Evolutionary conservation across 1,140 invertebrate species (phyloP).

Genomic region (Pseudachorutes palmiensis): DNA sequence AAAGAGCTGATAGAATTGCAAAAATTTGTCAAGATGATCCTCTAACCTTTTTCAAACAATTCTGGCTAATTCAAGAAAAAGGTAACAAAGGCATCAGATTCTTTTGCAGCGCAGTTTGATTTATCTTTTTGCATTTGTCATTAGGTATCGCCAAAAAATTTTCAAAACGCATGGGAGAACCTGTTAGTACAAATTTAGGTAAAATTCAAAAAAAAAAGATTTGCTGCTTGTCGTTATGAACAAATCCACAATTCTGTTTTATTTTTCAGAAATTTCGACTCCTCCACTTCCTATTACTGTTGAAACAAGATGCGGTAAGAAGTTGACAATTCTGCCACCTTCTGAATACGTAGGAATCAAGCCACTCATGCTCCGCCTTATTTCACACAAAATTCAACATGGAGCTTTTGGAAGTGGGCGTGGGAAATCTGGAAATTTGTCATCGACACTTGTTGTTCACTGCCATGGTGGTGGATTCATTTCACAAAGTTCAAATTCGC

Average conservation of each 20-base stretch:
- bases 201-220: not conserved
- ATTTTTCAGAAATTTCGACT: slow-evolving; percentile 33
- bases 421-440: slow-evolving; percentile 2
- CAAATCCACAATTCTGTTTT: too few species aligned
- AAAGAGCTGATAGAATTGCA: slow-evolving; percentile 31
- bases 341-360: slow-evolving; percentile 34
- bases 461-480: slow-evolving; percentile 98
- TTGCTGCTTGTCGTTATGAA: too few species aligned
- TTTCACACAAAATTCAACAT: slow-evolving; percentile 32
- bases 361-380: slow-evolving; percentile 34
- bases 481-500: slow-evolving; percentile 88
- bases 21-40: slow-evolving; percentile 33
- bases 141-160: slow-evolving; percentile 30
- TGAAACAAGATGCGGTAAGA: slow-evolving; percentile 20
- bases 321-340: slow-evolving; percentile 33
- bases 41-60: slow-evolving; percentile 36
- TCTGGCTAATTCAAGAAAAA: slow-evolving; percentile 37
- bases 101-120: too few species aligned
- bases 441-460: slow-evolving; percentile 55
- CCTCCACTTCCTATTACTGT: slow-evolving; percentile 29
- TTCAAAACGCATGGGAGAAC: slow-evolving; percentile 34
- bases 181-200: slow-evolving; percentile 29
- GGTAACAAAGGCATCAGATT: too few species aligned
- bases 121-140: slow-evolving; percentile 16
- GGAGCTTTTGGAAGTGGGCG: slow-evolving; percentile 32